Evolutionary conservation across 2,888 invertebrate genomes (phyloP).

Genomic region (Drosophila parthenogenetica): DNA sequence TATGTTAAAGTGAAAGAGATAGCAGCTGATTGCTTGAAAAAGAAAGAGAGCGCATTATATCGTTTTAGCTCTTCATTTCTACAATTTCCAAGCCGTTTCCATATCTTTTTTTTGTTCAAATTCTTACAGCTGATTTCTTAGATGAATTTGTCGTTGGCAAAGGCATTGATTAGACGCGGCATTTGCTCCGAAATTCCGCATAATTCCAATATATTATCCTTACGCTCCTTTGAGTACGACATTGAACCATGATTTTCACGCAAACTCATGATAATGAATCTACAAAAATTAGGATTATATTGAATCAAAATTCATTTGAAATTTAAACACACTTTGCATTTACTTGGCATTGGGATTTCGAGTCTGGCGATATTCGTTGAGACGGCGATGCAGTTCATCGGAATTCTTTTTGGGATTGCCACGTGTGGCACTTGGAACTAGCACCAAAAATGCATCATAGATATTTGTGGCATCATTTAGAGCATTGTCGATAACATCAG

Average conservation of each 20-base stretch:
- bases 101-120: not conserved
- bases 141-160: conserved; percentile 80
- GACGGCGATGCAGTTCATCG: conserved; percentile 53
- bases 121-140: conserved; percentile 23
- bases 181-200: conserved; percentile 86
- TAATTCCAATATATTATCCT: conserved; percentile 85
- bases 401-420: conserved; percentile 78
- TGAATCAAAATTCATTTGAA: not conserved
- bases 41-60: conserved; percentile 16
- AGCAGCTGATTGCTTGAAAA: conserved; percentile 5
- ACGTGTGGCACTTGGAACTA: conserved; percentile 82
- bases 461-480: conserved; percentile 51
- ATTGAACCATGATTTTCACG: conserved; percentile 77
- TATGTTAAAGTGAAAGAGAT: not conserved
- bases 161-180: conserved; percentile 86
- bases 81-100: conserved; percentile 27
- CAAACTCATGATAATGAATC: conserved; percentile 81
- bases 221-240: conserved; percentile 65
- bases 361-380: conserved; percentile 76
- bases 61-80: conserved; percentile 11
- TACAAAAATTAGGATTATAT: conserved; percentile 30
- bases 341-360: conserved; percentile 81
- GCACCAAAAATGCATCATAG: conserved; percentile 82
- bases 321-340: conserved; percentile 5
- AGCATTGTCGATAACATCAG: conserved; percentile 70